Base-by-base conservation (phyloP, 2,113 vertebrate genomes). In the Scortum barcoo region DNA sequence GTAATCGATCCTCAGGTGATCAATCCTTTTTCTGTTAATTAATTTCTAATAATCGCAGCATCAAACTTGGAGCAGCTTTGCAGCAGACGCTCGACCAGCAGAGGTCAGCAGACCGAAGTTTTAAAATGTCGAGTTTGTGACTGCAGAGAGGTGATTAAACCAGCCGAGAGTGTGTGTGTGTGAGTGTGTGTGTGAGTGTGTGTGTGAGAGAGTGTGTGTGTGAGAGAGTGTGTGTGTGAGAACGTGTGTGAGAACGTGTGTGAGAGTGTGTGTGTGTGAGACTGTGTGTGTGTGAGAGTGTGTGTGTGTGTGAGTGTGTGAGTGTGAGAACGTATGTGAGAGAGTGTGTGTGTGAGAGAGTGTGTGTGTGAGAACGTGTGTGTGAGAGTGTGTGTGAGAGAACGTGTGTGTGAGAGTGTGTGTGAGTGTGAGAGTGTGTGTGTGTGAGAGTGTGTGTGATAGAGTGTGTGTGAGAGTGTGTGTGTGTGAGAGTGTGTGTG, bases 81-180 rank as follows among this genome's bases (percentile, higher is more conserved):
- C 28, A 44, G 10, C 44, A 17, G 20, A n/a, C 0, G 56, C 38
- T 63, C 7, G 0, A 24, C 72, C 84, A 76, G 88, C 75, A 84
- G 78, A 42, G 81, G 67, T 71, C 76, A 72, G 61, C 24, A 22
- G 24, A 40, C 7, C 0, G 0, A 24, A 72, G 33, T 7, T 6
- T 26, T 68, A 48, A 68, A 60, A 83, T 54, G 78, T 78, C 5
- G 38, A 56, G 61, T 60, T 68, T 42, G 66, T 61, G 66, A 44
- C 72, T 57, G 75, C 60, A 82, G 63, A 79, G 61, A 65, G 57
- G 26, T 77, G 80, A 73, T 88, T 77, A 78, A 56, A 56, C 10
- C 46, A 36, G n/a, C 33, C 33, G 28, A 58, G 74, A 63, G 48
- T 61, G 5, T 67, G 33, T 60, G 62, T 38, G 48, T 46, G 38